phyloP scores from a whole-genome alignment of 2,113 vertebrate species.

The Tenebrosternarchus preto region DNA sequence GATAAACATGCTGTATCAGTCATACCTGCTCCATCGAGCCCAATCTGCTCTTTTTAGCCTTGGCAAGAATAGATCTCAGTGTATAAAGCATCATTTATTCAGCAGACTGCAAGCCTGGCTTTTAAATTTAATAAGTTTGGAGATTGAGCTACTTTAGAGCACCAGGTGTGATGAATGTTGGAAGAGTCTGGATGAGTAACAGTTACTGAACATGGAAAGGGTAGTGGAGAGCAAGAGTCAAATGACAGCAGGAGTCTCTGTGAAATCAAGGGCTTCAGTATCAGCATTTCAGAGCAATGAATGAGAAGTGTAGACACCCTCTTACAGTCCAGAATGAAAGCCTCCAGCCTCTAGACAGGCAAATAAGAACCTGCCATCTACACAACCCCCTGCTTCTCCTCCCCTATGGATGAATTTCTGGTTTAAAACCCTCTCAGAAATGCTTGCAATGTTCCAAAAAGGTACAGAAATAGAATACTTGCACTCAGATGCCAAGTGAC shows the following conservation, averaged over 20 bases:
- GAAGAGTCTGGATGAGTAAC: slow-evolving; percentile 52
- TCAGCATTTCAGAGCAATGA: not conserved
- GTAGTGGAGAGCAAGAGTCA: not conserved
- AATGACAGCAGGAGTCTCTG: not conserved
- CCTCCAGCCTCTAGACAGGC: not conserved
- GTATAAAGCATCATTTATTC: slow-evolving; percentile 67
- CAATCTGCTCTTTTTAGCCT: slow-evolving; percentile 43
- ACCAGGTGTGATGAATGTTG: slow-evolving; percentile 64
- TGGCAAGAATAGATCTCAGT: slow-evolving; percentile 56
- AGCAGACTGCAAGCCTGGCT: slow-evolving; percentile 57
- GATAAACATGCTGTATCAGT: slow-evolving; percentile 2
- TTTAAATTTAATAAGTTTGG: slow-evolving; percentile 63
- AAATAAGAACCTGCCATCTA: not conserved
- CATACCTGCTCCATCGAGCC: not conserved
- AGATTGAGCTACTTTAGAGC: slow-evolving; percentile 61
- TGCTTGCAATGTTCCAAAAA: not conserved
- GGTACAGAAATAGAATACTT: not conserved
- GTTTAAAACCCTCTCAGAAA: not conserved
- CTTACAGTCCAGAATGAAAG: not conserved
- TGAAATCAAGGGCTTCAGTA: not conserved
- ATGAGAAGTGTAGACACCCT: not conserved
- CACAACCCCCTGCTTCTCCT: not conserved
- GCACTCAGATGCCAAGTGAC: too few species aligned
- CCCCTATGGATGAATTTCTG: not conserved
- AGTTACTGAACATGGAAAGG: not conserved